A percentile compares a stretch with the other conserved stretches of the same genome.
These are phyloP conservation scores for Malurus leucopterus DNA, from an alignment of 2,797 vertebrate genomes.

Conservation along the genomic window DNA sequence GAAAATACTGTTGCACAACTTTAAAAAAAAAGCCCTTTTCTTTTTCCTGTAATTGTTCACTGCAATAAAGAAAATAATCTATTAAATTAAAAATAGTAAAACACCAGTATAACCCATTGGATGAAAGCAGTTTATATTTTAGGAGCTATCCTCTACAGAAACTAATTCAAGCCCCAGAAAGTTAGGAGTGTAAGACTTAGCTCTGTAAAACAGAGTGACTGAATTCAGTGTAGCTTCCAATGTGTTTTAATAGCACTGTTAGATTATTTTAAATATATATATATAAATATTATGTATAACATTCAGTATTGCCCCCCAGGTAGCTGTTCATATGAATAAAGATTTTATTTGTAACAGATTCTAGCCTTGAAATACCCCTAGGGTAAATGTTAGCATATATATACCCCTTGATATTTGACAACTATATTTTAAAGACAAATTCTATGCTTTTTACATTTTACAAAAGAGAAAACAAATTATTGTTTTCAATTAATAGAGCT, in stretches of 20 bases:
- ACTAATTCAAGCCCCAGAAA: not conserved
- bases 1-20: not conserved
- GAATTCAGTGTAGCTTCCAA: conserved; percentile 23
- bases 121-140: not conserved
- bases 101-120: not conserved
- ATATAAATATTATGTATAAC: conserved; percentile 48
- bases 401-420: conserved; percentile 72
- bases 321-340: conserved; percentile 71
- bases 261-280: conserved; percentile 44
- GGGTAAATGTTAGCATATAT: conserved; percentile 67
- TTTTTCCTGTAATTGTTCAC: not conserved
- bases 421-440: conserved; percentile 74
- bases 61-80: too few species aligned
- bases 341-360: conserved; percentile 69
- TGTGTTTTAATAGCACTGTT: conserved; percentile 58
- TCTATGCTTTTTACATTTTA: conserved; percentile 56
- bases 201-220: not conserved
- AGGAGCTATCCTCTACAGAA: not conserved
- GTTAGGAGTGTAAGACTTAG: not conserved
- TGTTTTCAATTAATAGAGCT: conserved; percentile 63
- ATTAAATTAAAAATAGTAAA: not conserved
- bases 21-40: not conserved
- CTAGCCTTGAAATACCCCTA: conserved; percentile 55
- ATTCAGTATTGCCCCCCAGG: conserved; percentile 58
- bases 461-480: conserved; percentile 47